These are phyloP conservation scores for Centroberyx gerrardi DNA, from an alignment of 2,797 vertebrate genomes.

Conservation along the genomic window DNA sequence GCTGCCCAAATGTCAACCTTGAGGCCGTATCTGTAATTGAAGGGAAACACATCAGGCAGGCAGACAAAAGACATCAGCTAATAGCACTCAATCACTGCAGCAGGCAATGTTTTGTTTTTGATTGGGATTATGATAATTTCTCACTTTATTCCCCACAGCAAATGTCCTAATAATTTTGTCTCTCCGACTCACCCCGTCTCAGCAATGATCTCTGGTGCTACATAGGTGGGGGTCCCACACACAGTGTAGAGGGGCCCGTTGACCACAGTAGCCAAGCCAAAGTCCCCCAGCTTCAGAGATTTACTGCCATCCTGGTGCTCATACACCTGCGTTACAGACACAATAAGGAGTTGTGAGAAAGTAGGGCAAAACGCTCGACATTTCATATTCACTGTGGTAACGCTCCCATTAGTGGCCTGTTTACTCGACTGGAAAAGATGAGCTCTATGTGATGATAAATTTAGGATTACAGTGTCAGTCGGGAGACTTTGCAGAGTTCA, in stretches of 20 bases:
- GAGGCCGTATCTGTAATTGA: slow-evolving; percentile 90
- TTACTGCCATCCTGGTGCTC: slow-evolving; percentile 96
- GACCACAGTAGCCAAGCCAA: slow-evolving; percentile 94
- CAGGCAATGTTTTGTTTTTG: neutral
- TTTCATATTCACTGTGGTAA: neutral
- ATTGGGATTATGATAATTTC: neutral
- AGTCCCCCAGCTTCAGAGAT: slow-evolving; percentile 96
- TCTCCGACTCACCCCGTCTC: slow-evolving; percentile 91
- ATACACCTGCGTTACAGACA: slow-evolving; percentile 87
- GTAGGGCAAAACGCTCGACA: neutral
- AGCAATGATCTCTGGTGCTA: slow-evolving; percentile 96
- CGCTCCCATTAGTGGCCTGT: neutral
- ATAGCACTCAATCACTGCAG: neutral
- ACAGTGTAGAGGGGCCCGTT: slow-evolving; percentile 95
- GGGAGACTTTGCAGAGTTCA: neutral
- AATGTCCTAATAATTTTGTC: neutral
- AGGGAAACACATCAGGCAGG: slow-evolving; percentile 12
- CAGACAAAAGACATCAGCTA: neutral
- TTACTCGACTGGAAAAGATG: neutral
- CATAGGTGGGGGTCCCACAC: slow-evolving; percentile 98
- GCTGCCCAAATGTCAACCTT: slow-evolving; percentile 99
- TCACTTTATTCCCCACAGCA: neutral
- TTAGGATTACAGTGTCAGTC: neutral
- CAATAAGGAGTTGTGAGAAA: slow-evolving; percentile 5
- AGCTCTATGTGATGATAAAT: neutral